Conservation (phyloP, 2,797 vertebrate genomes). For the Okamejei kenojei region DNA sequence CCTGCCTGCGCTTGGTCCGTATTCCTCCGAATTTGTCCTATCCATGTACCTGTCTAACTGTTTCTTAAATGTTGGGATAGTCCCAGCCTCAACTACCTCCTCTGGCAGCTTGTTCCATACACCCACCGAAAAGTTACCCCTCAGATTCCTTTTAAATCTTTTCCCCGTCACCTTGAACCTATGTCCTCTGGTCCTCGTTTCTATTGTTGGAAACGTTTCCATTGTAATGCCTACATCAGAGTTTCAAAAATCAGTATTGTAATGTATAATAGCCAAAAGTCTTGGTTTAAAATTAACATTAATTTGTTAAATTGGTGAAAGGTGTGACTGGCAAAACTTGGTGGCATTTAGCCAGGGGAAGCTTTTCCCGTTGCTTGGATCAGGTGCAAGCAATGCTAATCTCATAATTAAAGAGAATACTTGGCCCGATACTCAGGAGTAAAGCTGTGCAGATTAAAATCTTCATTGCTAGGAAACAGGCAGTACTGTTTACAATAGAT, state of each 20-base stretch:
- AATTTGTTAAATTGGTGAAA: neutral
- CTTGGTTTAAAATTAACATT: neutral
- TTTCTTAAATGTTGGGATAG: too few species aligned
- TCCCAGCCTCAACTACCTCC: too few species aligned
- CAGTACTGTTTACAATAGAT: neutral
- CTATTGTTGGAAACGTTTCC: neutral
- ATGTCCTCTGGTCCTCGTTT: too few species aligned
- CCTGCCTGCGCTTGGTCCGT: too few species aligned
- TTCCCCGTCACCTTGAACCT: too few species aligned
- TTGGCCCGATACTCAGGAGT: too few species aligned
- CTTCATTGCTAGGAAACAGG: slow-evolving; percentile 11
- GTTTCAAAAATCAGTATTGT: neutral
- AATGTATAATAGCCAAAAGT: neutral
- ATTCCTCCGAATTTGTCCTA: too few species aligned
- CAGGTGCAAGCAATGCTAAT: neutral
- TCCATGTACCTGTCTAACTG: too few species aligned
- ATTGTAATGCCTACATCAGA: neutral
- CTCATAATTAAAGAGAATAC: slow-evolving; percentile 3
- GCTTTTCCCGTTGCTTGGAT: neutral
- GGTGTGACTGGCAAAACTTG: neutral
- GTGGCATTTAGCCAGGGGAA: neutral
- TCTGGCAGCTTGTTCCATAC: too few species aligned
- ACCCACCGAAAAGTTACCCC: too few species aligned
- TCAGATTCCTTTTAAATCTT: too few species aligned
- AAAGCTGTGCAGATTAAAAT: slow-evolving; percentile 9